Conservation (phyloP, 1,140 invertebrate genomes). For the Drosophila pandora region DNA sequence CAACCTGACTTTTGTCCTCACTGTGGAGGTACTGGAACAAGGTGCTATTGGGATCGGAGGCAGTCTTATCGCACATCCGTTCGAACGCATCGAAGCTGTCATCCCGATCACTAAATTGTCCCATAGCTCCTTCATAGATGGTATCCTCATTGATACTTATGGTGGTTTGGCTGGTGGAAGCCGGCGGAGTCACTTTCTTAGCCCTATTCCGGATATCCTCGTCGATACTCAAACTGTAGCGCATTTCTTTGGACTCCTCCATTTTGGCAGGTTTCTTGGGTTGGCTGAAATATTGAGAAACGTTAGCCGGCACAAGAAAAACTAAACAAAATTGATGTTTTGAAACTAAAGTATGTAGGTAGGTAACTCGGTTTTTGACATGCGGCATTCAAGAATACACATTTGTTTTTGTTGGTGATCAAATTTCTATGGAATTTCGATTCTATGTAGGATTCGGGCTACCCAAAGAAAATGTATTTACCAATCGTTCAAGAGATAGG, state of each 20-base stretch:
- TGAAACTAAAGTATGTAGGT: not conserved
- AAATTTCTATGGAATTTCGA: conserved; percentile 10
- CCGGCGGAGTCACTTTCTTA: not conserved
- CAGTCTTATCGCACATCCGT: conserved; percentile 77
- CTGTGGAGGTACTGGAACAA: conserved; percentile 73
- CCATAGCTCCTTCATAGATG: conserved; percentile 12
- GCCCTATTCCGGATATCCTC: conserved; percentile 35
- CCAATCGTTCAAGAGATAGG: conserved; percentile 68
- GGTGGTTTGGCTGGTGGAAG: not conserved
- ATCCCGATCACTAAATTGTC: conserved; percentile 21
- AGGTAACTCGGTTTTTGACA: conserved; percentile 13
- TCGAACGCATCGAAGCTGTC: conserved; percentile 74
- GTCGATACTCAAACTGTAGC: conserved; percentile 47
- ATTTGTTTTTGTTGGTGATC: not conserved
- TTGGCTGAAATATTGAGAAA: conserved; percentile 12
- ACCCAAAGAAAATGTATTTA: conserved; percentile 63
- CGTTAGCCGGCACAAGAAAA: not conserved
- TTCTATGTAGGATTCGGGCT: conserved; percentile 5
- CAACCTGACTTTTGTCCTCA: conserved; percentile 55
- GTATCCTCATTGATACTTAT: conserved; percentile 24
- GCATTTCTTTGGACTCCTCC: conserved; percentile 38
- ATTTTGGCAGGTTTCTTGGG: conserved; percentile 9
- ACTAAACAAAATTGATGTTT: conserved; percentile 8
- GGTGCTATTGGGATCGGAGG: conserved; percentile 76
- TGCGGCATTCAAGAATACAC: conserved; percentile 11